Evolutionary conservation across 53 echinoderm and acorn worm species (phyloP), one percentile per base, ranked within the genome.

Genomic region (Astropecten irregularis): DNA sequence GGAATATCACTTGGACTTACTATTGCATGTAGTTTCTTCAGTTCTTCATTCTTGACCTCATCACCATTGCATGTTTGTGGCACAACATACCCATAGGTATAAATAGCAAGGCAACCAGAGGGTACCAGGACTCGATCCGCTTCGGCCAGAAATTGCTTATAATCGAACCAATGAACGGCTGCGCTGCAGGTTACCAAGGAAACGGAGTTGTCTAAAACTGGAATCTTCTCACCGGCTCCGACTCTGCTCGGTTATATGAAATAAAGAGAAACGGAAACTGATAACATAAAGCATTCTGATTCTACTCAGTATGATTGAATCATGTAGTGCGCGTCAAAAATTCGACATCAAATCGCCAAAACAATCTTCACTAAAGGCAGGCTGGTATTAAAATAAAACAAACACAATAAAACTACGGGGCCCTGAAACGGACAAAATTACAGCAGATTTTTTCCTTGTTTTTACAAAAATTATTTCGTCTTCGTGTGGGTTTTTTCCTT

Each of bases 151-250:
- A 91, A 94, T 15, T 73, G 44, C 7, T 53, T 19, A 64, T 67
- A 84, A 44, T 94, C 60, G 26, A 94, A 83, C 94, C 94, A 94
- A 37, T 94, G 94, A 3, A 59, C 66, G 46, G 94, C 88, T 58
- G 91, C 88, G 25, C 83, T 82, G 34, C 91, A 88, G 9, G 91
- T 91, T 4, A 94, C 82, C 3, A 94, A 76, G 55, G 88, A 85
- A 16, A 86, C 86, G 0, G 89, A 76, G 57, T 31, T 33, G 35
- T 88, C 86, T 22, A 21, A 50, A 0, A 69, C 30, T 7, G 91
- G 85, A 15, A 94, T 83, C 57, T 53, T 31, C 39, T 91, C 87
- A 30, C 55, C 84, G 40, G 25, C 52, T 19, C 86, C 90, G 16
- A 15, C 27, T 48, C 90, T 86, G 20, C 25, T 29, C 22, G 32